Conservation (phyloP, 2,113 vertebrate species). For the Lycocorax pyrrhopterus region DNA sequence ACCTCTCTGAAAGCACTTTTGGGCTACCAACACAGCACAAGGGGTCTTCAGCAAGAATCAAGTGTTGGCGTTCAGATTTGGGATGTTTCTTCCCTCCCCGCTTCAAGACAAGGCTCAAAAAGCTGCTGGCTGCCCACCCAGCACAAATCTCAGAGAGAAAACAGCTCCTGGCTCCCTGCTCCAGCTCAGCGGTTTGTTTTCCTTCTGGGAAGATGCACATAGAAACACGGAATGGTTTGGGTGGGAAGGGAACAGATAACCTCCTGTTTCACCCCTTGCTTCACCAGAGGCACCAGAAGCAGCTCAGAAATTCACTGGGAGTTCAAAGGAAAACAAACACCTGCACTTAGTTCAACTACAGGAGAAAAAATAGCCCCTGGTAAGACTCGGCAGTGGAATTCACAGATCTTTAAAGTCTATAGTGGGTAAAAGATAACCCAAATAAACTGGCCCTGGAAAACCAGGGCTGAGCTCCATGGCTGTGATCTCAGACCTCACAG, state of each 20-base stretch:
- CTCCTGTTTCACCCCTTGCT: background rate
- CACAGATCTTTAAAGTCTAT: background rate
- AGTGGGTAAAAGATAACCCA: background rate
- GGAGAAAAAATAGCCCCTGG: background rate
- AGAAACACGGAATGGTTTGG: background rate
- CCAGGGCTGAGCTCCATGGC: background rate
- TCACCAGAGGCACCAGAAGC: background rate
- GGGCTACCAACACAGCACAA: background rate
- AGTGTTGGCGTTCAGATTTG: background rate
- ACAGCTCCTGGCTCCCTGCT: background rate
- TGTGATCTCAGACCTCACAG: background rate
- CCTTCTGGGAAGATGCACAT: background rate
- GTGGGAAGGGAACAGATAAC: background rate
- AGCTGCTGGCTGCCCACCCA: background rate
- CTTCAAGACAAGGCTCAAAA: background rate
- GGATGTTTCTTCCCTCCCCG: background rate
- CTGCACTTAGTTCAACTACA: background rate
- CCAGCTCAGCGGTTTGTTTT: accelerated
- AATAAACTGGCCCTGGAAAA: background rate
- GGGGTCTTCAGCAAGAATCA: background rate
- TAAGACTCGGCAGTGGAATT: background rate
- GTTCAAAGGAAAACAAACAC: background rate
- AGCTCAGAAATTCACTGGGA: background rate
- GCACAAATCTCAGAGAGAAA: background rate
- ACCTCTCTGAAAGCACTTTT: background rate